These are phyloP conservation scores for Pectinophora gossypiella DNA, from an alignment of 1,140 invertebrate species.

Conservation along the genomic window DNA sequence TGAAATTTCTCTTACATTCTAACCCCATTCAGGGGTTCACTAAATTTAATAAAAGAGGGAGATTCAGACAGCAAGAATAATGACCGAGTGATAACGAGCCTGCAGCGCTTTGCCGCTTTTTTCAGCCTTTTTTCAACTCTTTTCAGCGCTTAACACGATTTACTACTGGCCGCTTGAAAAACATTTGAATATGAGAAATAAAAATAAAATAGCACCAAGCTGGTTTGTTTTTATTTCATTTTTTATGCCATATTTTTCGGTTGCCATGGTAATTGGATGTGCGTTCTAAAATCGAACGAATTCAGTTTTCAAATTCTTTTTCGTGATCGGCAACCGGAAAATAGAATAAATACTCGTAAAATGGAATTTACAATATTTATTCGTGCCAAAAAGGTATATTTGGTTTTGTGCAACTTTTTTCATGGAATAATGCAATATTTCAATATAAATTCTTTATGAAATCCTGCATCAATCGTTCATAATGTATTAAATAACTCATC, in stretches of 20 bases:
- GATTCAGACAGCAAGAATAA: background rate
- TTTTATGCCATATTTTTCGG: background rate
- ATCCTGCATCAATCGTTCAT: too few species aligned
- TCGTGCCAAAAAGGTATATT: too few species aligned
- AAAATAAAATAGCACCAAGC: background rate
- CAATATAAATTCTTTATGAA: too few species aligned
- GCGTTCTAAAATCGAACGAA: too few species aligned
- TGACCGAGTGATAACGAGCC: background rate
- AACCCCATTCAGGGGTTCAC: background rate
- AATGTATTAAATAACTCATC: too few species aligned
- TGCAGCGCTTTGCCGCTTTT: background rate
- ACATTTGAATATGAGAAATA: background rate
- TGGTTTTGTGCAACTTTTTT: too few species aligned
- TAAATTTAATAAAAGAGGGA: background rate
- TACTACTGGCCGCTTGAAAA: background rate
- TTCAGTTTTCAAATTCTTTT: too few species aligned
- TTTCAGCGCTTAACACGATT: background rate
- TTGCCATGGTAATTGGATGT: too few species aligned
- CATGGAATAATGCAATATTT: too few species aligned
- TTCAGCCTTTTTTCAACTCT: background rate
- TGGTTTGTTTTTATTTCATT: background rate
- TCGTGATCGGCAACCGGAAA: too few species aligned
- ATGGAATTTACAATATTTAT: too few species aligned
- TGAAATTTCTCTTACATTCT: background rate
- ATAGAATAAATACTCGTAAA: too few species aligned